Conservation (phyloP, 2,888 invertebrate genomes). For the Acrobasis consociella region DNA sequence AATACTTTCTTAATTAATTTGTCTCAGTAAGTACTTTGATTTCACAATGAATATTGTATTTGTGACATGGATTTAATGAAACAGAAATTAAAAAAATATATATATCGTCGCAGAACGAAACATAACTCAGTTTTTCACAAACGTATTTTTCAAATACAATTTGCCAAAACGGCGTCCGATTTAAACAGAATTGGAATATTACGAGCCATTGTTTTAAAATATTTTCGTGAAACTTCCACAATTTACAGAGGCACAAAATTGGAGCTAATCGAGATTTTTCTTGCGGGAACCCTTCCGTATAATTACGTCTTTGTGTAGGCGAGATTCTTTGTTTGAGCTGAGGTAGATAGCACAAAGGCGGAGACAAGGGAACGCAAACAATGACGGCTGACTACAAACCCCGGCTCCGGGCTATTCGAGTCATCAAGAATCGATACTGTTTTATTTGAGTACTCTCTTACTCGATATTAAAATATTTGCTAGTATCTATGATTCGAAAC, state of each 20-base stretch:
- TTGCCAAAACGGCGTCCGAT: not conserved
- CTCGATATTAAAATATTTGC: constrained; percentile 11
- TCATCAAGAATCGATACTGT: constrained; percentile 55
- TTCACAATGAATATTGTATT: no score
- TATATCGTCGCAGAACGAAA: not conserved
- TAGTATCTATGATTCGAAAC: not conserved
- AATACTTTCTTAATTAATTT: no score
- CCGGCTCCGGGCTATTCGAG: constrained; percentile 51
- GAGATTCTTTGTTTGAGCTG: constrained; percentile 68
- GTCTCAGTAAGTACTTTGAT: no score
- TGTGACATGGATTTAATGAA: no score
- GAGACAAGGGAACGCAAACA: constrained; percentile 68
- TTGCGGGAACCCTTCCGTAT: constrained; percentile 57
- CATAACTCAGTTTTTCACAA: not conserved
- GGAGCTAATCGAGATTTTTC: constrained; percentile 60
- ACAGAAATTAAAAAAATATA: no score
- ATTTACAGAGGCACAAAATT: constrained; percentile 47
- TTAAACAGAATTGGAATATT: not conserved
- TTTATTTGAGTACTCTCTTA: constrained; percentile 3
- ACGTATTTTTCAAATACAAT: not conserved
- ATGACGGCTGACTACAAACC: constrained; percentile 71
- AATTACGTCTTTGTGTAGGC: constrained; percentile 74
- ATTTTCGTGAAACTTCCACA: constrained; percentile 38
- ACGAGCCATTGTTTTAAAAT: constrained; percentile 35
- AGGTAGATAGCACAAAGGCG: constrained; percentile 63